Percentiles rank a stretch among this genome's conserved stretches.
These are phyloP conservation scores for Latrodectus hesperus DNA, from an alignment of 2,888 invertebrate genomes.

Conservation along the genomic window DNA sequence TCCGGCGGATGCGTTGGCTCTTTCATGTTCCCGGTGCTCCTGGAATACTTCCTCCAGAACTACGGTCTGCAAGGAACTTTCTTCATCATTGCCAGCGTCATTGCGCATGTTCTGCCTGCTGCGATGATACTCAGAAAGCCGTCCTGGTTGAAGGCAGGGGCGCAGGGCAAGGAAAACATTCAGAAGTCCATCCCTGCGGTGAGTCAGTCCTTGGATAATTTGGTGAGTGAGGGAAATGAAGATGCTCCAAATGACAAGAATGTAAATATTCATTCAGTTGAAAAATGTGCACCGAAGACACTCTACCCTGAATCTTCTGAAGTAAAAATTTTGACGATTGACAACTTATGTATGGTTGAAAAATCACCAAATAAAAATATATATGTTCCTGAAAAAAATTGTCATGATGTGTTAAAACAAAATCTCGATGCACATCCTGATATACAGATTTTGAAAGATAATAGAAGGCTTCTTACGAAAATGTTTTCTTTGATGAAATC, in stretches of 20 bases:
- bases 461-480: too few relatives aligned
- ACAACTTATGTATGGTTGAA: neutral
- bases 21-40: constrained; percentile 43
- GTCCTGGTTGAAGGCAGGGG: constrained; percentile 8
- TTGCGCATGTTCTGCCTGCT: constrained; percentile 27
- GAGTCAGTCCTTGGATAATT: constrained; percentile 1
- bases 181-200: constrained; percentile 6
- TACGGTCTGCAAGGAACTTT: constrained; percentile 53
- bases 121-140: constrained; percentile 31
- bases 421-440: too few relatives aligned
- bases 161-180: neutral
- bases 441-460: too few relatives aligned
- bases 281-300: neutral
- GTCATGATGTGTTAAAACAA: too few relatives aligned
- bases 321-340: neutral
- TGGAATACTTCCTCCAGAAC: constrained; percentile 18
- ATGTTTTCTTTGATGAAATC: too few relatives aligned
- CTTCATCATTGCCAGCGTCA: constrained; percentile 33
- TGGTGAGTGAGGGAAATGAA: neutral
- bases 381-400: too few relatives aligned
- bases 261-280: neutral
- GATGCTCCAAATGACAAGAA: neutral
- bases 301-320: neutral
- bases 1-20: constrained; percentile 57
- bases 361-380: neutral